Conservation (phyloP, 2,113 vertebrate genomes). For the Petrocephalus zakoni region DNA sequence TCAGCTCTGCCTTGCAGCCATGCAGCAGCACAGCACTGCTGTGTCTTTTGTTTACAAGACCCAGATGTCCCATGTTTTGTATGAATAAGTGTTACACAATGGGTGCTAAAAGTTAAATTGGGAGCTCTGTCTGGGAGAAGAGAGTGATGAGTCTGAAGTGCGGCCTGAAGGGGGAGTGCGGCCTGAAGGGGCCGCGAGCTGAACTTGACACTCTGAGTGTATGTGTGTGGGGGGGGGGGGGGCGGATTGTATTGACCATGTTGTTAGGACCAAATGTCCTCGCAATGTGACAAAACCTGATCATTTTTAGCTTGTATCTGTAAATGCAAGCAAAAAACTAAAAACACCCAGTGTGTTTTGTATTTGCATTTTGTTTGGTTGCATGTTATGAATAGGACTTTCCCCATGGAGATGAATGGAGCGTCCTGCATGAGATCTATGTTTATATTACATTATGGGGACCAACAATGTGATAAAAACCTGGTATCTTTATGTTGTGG, state of each 20-base stretch:
- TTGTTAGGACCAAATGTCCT: too few species aligned
- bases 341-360: too few species aligned
- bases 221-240: neutral
- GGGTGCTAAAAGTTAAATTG: neutral
- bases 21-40: neutral
- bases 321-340: too few species aligned
- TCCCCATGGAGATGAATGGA: too few species aligned
- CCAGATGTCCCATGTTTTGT: neutral
- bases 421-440: too few species aligned
- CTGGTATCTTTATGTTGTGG: neutral
- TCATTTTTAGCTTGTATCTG: too few species aligned
- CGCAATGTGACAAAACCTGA: too few species aligned
- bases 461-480: neutral
- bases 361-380: too few species aligned
- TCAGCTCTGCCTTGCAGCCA: neutral
- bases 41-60: neutral
- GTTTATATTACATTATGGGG: neutral
- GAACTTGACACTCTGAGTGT: neutral
- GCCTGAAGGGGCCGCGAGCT: neutral
- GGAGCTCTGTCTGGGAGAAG: neutral
- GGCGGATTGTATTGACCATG: too few species aligned
- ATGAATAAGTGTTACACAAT: constrained; percentile 1
- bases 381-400: too few species aligned
- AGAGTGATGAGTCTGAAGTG: neutral
- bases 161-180: neutral